These are phyloP conservation scores for Agonopterix arenella DNA, from an alignment of 2,888 invertebrate genomes.

Conservation along the genomic window DNA sequence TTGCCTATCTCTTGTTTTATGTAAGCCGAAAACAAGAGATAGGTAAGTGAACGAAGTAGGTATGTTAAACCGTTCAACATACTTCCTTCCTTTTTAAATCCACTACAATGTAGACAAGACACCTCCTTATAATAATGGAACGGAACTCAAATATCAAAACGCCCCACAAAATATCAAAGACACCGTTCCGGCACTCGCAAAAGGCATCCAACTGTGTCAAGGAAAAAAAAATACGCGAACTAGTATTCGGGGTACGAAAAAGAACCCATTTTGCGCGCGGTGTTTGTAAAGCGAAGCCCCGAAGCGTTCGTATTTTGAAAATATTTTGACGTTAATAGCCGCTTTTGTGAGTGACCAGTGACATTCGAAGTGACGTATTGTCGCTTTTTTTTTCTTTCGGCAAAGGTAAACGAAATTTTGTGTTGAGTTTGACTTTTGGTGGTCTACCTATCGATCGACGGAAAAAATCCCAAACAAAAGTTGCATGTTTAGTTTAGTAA, in stretches of 20 bases:
- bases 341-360: conserved; percentile 51
- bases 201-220: conserved; percentile 5
- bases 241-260: conserved; percentile 11
- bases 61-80: too few species aligned
- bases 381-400: conserved; percentile 27
- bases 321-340: conserved; percentile 73
- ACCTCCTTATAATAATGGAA: too few species aligned
- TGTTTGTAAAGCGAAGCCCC: conserved; percentile 49
- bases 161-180: neutral
- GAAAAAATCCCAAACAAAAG: too few species aligned
- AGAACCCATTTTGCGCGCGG: conserved; percentile 27
- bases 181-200: conserved; percentile 1
- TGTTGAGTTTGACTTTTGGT: too few species aligned
- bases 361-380: conserved; percentile 43
- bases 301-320: conserved; percentile 66
- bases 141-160: too few species aligned
- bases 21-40: too few species aligned
- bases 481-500: too few species aligned
- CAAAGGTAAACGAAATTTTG: conserved; percentile 2
- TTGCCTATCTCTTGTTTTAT: too few species aligned
- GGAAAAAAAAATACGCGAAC: conserved; percentile 9
- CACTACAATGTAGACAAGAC: too few species aligned
- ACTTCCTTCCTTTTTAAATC: too few species aligned
- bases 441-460: too few species aligned
- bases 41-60: too few species aligned